Percentiles rank a stretch among this genome's conserved stretches.
Conservation (phyloP, 2,888 invertebrate genomes). For the Plebejus melissa region DNA sequence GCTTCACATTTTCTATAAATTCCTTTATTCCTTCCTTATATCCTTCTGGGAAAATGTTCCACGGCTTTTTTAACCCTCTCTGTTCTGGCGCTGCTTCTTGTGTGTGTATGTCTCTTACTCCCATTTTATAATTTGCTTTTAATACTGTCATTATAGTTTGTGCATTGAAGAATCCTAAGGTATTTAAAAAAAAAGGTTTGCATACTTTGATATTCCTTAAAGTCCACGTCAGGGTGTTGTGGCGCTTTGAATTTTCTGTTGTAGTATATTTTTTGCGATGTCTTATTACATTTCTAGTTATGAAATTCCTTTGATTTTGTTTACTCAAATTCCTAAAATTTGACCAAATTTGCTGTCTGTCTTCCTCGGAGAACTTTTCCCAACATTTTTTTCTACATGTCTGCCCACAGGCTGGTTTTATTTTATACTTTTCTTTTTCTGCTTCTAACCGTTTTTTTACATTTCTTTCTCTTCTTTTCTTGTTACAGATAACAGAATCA, state of each 20-base stretch:
- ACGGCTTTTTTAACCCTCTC: slow-evolving; percentile 28
- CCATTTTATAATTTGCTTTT: slow-evolving; percentile 30
- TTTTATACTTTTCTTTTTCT: slow-evolving; percentile 19
- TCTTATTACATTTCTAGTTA: slow-evolving; percentile 30
- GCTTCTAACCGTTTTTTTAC: slow-evolving; percentile 9
- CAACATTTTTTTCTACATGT: slow-evolving; percentile 31
- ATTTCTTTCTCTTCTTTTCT: slow-evolving; percentile 17
- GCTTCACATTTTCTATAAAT: slow-evolving; percentile 17
- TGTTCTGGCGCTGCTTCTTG: slow-evolving; percentile 30
- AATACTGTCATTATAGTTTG: slow-evolving; percentile 30
- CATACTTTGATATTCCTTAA: slow-evolving; percentile 29
- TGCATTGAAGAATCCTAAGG: slow-evolving; percentile 29
- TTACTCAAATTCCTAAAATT: slow-evolving; percentile 31
- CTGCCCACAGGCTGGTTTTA: slow-evolving; percentile 15
- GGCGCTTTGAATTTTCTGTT: slow-evolving; percentile 26
- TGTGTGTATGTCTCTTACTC: slow-evolving; percentile 27
- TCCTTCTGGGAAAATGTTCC: slow-evolving; percentile 30
- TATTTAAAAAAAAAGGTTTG: slow-evolving; percentile 32
- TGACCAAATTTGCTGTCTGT: slow-evolving; percentile 30
- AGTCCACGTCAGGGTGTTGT: slow-evolving; percentile 28
- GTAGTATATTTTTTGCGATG: slow-evolving; percentile 22
- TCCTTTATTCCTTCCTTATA: slow-evolving; percentile 30
- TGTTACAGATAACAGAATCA: not conserved
- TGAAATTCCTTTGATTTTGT: slow-evolving; percentile 33
- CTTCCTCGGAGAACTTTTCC: slow-evolving; percentile 29